phyloP scores from a whole-genome alignment of 1,140 invertebrate species.

The Cheumatopsyche charites region DNA sequence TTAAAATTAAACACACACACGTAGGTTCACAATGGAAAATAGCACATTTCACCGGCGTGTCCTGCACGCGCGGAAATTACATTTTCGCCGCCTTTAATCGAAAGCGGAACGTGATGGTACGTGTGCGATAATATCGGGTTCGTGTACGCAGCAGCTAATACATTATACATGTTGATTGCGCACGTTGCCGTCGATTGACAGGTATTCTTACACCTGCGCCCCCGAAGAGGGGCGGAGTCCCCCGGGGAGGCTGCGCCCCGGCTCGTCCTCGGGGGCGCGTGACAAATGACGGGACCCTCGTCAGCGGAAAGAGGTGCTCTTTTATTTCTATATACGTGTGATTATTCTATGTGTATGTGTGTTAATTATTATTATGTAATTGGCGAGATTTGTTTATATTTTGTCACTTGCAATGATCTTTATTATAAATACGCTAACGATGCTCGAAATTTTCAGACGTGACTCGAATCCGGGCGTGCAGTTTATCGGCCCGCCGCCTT shows the following conservation, averaged over 20 bases:
- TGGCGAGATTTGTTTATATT: too few relatives aligned
- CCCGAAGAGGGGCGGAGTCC: neutral
- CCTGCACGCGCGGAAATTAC: neutral
- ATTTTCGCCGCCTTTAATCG: neutral
- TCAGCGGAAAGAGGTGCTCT: neutral
- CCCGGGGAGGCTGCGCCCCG: neutral
- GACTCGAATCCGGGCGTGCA: too few relatives aligned
- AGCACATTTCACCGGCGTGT: neutral
- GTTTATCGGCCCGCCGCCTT: too few relatives aligned
- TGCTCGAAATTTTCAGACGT: too few relatives aligned
- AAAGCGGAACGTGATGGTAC: neutral
- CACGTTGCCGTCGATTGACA: constrained; percentile 18
- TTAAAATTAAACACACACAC: neutral
- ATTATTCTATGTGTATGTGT: too few relatives aligned
- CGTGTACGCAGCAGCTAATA: constrained; percentile 9
- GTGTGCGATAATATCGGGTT: constrained; percentile 18
- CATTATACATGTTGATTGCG: constrained; percentile 28
- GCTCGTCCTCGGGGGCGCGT: neutral
- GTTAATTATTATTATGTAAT: too few relatives aligned
- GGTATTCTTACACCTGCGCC: constrained; percentile 26
- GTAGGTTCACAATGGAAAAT: neutral
- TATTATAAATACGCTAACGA: too few relatives aligned
- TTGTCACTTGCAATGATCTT: too few relatives aligned
- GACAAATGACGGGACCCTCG: constrained; percentile 23
- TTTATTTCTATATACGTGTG: too few relatives aligned